These are phyloP conservation scores for Zonitis immaculata DNA, from an alignment of 2,888 invertebrate genomes.

Conservation along the genomic window DNA sequence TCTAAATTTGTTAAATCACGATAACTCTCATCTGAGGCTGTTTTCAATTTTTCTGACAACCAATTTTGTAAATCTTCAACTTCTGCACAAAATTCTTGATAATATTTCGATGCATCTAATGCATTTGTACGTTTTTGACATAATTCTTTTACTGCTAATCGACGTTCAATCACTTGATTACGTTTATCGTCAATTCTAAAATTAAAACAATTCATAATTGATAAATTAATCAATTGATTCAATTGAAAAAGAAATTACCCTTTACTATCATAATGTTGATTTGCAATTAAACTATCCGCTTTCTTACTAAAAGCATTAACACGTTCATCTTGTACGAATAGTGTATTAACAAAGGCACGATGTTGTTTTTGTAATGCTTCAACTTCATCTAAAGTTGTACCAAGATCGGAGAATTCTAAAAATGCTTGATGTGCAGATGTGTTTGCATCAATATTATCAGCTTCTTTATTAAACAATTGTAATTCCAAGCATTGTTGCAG, in stretches of 20 bases:
- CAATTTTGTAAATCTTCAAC: constrained; percentile 86
- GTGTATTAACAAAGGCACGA: constrained; percentile 86
- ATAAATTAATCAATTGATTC: neutral
- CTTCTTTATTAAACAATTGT: constrained; percentile 91
- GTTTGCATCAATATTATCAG: constrained; percentile 94
- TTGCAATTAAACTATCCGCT: constrained; percentile 74
- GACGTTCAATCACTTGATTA: constrained; percentile 67
- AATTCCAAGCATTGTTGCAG: constrained; percentile 83
- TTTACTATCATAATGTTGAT: constrained; percentile 73
- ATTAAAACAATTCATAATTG: no score
- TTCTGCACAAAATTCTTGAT: constrained; percentile 89
- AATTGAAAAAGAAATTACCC: constrained; percentile 58
- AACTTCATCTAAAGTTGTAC: constrained; percentile 84
- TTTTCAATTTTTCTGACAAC: constrained; percentile 88
- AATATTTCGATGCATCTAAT: constrained; percentile 78
- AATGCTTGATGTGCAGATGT: constrained; percentile 93
- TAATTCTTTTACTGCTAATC: constrained; percentile 70
- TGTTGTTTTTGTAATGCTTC: constrained; percentile 90
- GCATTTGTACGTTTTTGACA: constrained; percentile 70
- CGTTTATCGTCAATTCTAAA: constrained; percentile 65
- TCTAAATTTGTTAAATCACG: constrained; percentile 85
- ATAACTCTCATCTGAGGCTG: constrained; percentile 90
- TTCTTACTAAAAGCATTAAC: constrained; percentile 76
- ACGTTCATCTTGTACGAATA: constrained; percentile 90
- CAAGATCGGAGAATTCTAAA: constrained; percentile 81